These are phyloP conservation scores for Acrossocheilus wenchowensis DNA, from an alignment of 2,797 vertebrate genomes.

Conservation along the genomic window DNA sequence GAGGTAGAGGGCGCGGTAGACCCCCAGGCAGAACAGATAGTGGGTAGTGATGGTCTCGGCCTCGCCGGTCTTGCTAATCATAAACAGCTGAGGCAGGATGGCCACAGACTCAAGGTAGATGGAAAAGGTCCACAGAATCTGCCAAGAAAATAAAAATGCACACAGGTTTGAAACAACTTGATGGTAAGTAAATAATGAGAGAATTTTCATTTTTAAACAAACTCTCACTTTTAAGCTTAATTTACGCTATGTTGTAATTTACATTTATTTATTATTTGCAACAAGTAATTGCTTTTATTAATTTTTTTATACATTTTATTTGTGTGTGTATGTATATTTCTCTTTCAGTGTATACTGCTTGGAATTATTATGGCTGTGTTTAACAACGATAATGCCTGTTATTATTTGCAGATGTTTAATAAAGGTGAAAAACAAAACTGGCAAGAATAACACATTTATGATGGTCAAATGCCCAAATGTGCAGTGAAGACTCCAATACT, in stretches of 20 bases:
- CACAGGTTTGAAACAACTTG: not conserved
- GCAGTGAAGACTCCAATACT: not conserved
- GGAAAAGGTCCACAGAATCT: slow-evolving; percentile 99
- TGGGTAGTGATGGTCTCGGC: slow-evolving; percentile 99
- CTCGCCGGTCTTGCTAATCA: slow-evolving; percentile 99
- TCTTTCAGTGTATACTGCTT: too few species aligned
- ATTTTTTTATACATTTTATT: too few species aligned
- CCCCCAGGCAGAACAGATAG: slow-evolving; percentile 95
- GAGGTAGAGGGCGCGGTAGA: slow-evolving; percentile 95
- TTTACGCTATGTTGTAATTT: not conserved
- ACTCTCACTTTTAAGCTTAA: too few species aligned
- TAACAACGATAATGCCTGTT: not conserved
- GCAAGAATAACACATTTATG: not conserved
- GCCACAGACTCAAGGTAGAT: slow-evolving; percentile 98
- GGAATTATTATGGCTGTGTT: not conserved
- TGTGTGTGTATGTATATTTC: not conserved
- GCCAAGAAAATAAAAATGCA: slow-evolving; percentile 3
- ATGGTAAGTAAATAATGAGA: not conserved
- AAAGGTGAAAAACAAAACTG: not conserved
- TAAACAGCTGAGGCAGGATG: slow-evolving; percentile 97
- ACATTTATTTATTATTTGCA: not conserved
- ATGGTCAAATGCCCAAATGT: not conserved
- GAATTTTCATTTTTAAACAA: not conserved
- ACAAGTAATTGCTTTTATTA: not conserved
- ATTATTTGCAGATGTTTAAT: not conserved